Conservation (phyloP, 2,888 invertebrate genomes). For the Melieria omissa region DNA sequence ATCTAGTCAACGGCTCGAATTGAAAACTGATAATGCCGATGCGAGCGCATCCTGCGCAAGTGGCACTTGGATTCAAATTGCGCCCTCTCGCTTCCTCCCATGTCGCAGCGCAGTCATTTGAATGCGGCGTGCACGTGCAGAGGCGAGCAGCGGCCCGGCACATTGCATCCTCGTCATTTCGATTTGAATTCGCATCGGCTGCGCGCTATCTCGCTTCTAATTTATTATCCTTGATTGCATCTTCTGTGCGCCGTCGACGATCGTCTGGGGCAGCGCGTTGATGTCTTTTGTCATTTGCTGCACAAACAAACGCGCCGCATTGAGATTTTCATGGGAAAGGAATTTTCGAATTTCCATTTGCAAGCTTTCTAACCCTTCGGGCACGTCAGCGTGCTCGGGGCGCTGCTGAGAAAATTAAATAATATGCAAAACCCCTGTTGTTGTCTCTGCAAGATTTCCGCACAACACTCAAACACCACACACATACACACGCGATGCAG, state of each 20-base stretch:
- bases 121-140: constrained; percentile 4
- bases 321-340: constrained; percentile 62
- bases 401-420: constrained; percentile 60
- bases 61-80: constrained; percentile 21
- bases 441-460: constrained; percentile 3
- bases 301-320: constrained; percentile 22
- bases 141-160: neutral
- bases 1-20: too few relatives aligned
- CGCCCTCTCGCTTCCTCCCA: constrained; percentile 6
- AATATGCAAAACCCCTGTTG: constrained; percentile 56
- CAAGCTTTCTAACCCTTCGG: constrained; percentile 47
- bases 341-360: constrained; percentile 46
- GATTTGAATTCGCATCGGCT: neutral
- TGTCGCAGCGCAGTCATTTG: constrained; percentile 15
- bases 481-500: constrained; percentile 23
- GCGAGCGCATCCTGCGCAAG: constrained; percentile 22
- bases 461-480: neutral
- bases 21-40: too few relatives aligned
- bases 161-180: constrained; percentile 20
- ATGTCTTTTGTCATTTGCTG: constrained; percentile 55
- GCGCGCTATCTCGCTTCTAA: constrained; percentile 39
- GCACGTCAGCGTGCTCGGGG: neutral
- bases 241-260: constrained; percentile 48
- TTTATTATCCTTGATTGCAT: constrained; percentile 64
- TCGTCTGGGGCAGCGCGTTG: constrained; percentile 48